Percentiles rank a stretch among this genome's conserved stretches.
These are phyloP conservation scores for Bubo scandiacus DNA, from an alignment of 2,113 vertebrate species.

Conservation along the genomic window DNA sequence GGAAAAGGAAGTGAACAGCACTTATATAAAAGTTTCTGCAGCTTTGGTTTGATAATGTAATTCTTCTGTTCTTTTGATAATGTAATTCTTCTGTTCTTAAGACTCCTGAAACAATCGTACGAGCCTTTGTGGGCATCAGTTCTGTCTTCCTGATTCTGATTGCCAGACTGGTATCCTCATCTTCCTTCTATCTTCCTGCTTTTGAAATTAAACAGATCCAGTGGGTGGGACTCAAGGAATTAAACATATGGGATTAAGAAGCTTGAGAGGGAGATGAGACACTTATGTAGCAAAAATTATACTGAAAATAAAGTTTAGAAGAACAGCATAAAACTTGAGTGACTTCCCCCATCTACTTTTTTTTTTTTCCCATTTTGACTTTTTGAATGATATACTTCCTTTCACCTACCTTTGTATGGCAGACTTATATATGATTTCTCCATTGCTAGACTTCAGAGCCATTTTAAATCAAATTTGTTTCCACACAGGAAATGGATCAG, in stretches of 20 bases:
- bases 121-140: not conserved
- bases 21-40: not conserved
- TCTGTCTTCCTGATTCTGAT: not conserved
- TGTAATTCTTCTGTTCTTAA: not conserved
- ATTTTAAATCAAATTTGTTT: slow-evolving; percentile 25
- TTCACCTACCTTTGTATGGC: not conserved
- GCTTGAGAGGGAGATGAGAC: not conserved
- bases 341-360: not conserved
- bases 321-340: not conserved
- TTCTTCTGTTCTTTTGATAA: not conserved
- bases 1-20: not conserved
- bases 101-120: not conserved
- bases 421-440: not conserved
- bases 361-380: not conserved
- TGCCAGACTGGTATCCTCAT: not conserved
- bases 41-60: not conserved
- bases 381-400: not conserved
- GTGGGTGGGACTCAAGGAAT: not conserved
- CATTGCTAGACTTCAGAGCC: not conserved
- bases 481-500: slow-evolving; percentile 3
- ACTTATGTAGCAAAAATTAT: not conserved
- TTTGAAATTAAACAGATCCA: not conserved
- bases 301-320: not conserved
- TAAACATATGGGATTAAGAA: not conserved
- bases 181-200: not conserved